Base-by-base conservation (phyloP, 1,140 invertebrate genomes). In the Antheraea pernyi region DNA sequence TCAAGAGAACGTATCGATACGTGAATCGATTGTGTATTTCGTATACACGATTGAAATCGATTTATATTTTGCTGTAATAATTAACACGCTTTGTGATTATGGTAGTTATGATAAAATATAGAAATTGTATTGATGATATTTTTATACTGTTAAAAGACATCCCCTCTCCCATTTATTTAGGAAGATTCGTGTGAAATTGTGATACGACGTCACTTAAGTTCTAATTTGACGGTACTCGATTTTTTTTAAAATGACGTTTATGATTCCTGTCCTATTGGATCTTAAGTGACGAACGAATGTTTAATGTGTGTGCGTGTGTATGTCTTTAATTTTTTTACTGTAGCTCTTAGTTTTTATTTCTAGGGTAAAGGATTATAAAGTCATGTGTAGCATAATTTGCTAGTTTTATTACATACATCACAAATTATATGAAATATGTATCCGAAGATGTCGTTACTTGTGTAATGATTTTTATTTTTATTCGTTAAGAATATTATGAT, bases 121-220 rank as follows among this genome's bases (percentile, higher is more conserved):
- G 36, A 76, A 16, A 53, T 53, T 76, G 84, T 80, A 83, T 75
- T 85, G 71, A 87, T 68, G 74, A 88, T 91, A 91, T 91, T 91
- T 91, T 91, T 91, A 77, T 91, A 91, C 86, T 84, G 73, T 63
- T 80, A 86, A 86, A 88, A 82, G 80, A 88, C 82, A 86, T 84
- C 77, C 76, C 76, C 72, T 69, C 66, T 75, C 46, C 39, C 39
- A 10, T 11, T 53, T 16, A 16, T 53, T 53, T 53, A 53, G 46
- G 46, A 61, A 65, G 76, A 65, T 71, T 67, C 36, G 46, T 53
- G 13, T 65, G 8, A 75, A 64, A 67, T 66, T 72, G 68, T 76
- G 70, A 71, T 65, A 69, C 65, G 68, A 65, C 11, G 19, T 48
- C 37, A 11, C 36, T 65, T 65, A 48, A 2, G 37, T 65, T 48